Evolutionary conservation across 2,888 invertebrate species (phyloP).

Genomic region (Alloplasta piceator): DNA sequence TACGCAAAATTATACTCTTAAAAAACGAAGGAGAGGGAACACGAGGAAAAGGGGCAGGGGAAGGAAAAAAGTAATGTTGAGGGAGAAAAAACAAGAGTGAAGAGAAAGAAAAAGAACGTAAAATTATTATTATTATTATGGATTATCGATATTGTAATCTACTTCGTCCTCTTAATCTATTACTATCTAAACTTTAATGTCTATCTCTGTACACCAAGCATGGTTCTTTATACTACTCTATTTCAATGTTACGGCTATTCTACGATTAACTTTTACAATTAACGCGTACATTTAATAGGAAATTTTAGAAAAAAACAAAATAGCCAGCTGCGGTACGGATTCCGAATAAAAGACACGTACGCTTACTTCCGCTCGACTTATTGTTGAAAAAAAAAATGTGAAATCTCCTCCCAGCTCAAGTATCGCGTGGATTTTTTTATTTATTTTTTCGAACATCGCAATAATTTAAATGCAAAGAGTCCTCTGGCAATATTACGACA

Average conservation of each 20-base stretch:
- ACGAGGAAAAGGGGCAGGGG: neutral
- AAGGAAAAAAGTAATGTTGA: neutral
- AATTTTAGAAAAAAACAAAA: constrained; percentile 42
- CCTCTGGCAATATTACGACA: constrained; percentile 72
- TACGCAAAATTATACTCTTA: constrained; percentile 79
- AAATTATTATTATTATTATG: constrained; percentile 73
- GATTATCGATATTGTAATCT: constrained; percentile 81
- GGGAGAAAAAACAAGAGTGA: constrained; percentile 10
- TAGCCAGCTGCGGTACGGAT: constrained; percentile 76
- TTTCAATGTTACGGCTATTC: constrained; percentile 80
- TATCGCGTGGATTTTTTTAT: constrained; percentile 28
- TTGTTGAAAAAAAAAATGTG: constrained; percentile 26
- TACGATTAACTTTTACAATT: constrained; percentile 79
- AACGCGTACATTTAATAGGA: constrained; percentile 76
- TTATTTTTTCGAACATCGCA: constrained; percentile 63
- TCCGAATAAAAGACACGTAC: neutral
- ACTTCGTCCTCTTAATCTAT: constrained; percentile 78
- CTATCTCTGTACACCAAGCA: constrained; percentile 80
- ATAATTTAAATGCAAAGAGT: constrained; percentile 67
- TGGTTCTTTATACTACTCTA: constrained; percentile 81
- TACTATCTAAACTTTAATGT: constrained; percentile 81
- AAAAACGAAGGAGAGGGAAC: constrained; percentile 62
- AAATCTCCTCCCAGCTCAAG: constrained; percentile 45
- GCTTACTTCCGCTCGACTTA: constrained; percentile 1
- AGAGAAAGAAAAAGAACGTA: constrained; percentile 6